Base-by-base conservation (phyloP, 2,888 invertebrate species). In the Caprella mutica region DNA sequence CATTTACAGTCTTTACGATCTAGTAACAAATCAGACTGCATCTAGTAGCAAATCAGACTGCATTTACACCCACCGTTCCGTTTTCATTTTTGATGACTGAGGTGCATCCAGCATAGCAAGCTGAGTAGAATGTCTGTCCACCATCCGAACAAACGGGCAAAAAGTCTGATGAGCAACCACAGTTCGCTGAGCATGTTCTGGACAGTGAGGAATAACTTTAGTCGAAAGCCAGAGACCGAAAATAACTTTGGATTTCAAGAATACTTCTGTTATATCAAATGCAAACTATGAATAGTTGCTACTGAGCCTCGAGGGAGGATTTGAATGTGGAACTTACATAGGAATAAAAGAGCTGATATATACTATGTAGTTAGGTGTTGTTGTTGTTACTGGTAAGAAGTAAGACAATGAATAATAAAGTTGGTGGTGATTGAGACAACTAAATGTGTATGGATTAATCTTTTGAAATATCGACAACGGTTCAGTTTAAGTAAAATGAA, bases 41-140 rank as follows among this genome's bases (percentile, higher is more conserved):
- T n/a, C n/a, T n/a, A n/a, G n/a, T n/a, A n/a, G n/a, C n/a, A n/a
- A n/a, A n/a, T n/a, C n/a, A 35, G 35, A 14, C 12, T 12, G 35
- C 14, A 12, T 14, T 35, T 35, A 35, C 9, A 39, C 59, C 48
- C 33, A 65, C 65, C 17, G 56, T 52, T 2, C 60, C 55, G 9
- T 56, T 55, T 23, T 50, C 58, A 9, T 58, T 44, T 9, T 50
- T 52, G 52, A 53, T 52, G 17, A 42, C 48, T 5, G n/a, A 5
- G n/a, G 52, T 52, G 69, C 85, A 86, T 1, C 85, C 85, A 2
- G 85, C 85, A 67, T 81, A 80, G 70, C 86, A 86, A 0, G 85
- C 82, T 1, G 82, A 83, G 69, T 81, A 85, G 69, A 78, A 85
- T 5, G 75, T 71, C 0, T 67, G 71, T 9, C 75, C 73, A 59